Evolutionary conservation across 1,140 invertebrate genomes (phyloP).

Genomic region (Mylabris phalerata): DNA sequence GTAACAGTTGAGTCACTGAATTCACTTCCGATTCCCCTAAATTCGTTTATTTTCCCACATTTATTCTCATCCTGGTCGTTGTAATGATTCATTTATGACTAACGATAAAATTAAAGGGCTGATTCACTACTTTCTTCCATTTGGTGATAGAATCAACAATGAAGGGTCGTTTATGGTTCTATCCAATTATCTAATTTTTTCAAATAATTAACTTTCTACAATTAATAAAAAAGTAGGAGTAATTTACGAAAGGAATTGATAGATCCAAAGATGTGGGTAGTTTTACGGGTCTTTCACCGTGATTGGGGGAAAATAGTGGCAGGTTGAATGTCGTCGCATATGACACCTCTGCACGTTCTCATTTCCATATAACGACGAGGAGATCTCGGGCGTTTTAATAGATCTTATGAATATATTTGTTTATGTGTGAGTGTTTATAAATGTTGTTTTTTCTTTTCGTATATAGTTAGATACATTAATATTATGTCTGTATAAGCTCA

Average conservation of each 20-base stretch:
- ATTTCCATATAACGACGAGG: constrained; percentile 5
- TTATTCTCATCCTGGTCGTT: too few species aligned
- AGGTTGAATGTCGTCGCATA: constrained; percentile 27
- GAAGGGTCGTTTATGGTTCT: too few species aligned
- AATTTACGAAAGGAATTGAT: neutral
- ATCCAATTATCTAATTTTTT: neutral
- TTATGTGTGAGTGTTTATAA: too few species aligned
- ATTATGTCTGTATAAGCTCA: too few species aligned
- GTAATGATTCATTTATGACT: neutral
- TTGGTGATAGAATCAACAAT: neutral
- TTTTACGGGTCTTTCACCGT: constrained; percentile 26
- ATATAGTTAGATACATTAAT: too few species aligned
- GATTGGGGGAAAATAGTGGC: constrained; percentile 15
- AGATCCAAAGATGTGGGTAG: constrained; percentile 3
- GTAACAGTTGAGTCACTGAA: too few species aligned
- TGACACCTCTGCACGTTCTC: constrained; percentile 27
- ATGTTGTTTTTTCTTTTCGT: too few species aligned
- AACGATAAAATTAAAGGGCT: neutral
- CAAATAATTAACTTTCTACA: neutral
- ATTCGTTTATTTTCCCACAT: too few species aligned
- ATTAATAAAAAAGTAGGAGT: neutral
- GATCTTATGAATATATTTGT: too few species aligned
- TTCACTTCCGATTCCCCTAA: too few species aligned
- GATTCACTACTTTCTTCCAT: neutral
- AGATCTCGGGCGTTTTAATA: too few species aligned